Evolutionary conservation across 2,888 invertebrate species (phyloP), one percentile per base, ranked within the genome.

Genomic region (Ryuthela nishihirai): DNA sequence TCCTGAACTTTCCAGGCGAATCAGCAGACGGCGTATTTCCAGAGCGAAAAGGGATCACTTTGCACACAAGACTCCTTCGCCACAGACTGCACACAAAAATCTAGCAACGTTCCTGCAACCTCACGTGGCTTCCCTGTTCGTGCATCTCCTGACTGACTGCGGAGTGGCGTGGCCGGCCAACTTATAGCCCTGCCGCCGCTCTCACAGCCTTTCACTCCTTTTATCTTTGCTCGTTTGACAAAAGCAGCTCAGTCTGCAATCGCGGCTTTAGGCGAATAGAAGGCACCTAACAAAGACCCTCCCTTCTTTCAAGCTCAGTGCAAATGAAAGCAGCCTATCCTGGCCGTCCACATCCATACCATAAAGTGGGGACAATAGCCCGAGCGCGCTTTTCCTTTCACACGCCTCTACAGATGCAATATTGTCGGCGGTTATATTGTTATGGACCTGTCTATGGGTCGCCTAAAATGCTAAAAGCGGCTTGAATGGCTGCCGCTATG

Each of bases 241-340:
- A 34, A 34, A 34, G 34, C n/a, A 15, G 34, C 34, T 34, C 17
- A 15, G 17, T 34, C n/a, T 34, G 17, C n/a, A n/a, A n/a, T 17
- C 34, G 17, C n/a, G 17, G 17, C 34, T 17, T n/a, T 34, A 17
- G n/a, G 34, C 34, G 17, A 17, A n/a, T n/a, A n/a, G n/a, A n/a
- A n/a, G n/a, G n/a, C n/a, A n/a, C n/a, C n/a, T n/a, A 34, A 34
- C 34, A 34, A 34, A 34, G 17, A 17, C 34, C 17, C 34, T n/a
- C 34, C 34, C 34, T 34, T 34, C 34, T 34, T 34, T 34, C 34
- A 34, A 34, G 34, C 34, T 34, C 34, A 34, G 34, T 34, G 34
- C 34, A 34, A 34, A 34, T 34, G 34, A 34, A 34, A 34, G 34
- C 34, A 15, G 34, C 34, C 34, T 34, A 34, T 34, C n/a, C n/a